These are phyloP conservation scores for Scaptomyza reducta DNA, from an alignment of 2,888 invertebrate species.

Conservation along the genomic window DNA sequence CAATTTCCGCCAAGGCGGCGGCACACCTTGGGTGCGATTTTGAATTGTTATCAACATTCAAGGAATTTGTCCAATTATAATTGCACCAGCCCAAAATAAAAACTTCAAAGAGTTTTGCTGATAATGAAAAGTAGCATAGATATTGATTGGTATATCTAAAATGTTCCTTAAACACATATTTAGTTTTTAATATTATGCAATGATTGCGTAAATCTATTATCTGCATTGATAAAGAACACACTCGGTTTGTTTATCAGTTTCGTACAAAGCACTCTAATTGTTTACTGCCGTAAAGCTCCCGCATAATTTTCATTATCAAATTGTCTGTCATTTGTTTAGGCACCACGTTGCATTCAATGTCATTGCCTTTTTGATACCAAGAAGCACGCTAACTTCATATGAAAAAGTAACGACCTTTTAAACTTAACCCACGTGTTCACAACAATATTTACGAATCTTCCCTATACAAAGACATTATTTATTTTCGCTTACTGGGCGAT, in stretches of 20 bases:
- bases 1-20: conserved; percentile 50
- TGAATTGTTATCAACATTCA: conserved; percentile 7
- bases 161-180: not conserved
- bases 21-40: conserved; percentile 36
- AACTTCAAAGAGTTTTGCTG: conserved; percentile 15
- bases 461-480: not conserved
- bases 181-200: conserved; percentile 6
- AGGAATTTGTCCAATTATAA: conserved; percentile 11
- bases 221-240: conserved; percentile 18
- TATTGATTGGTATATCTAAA: conserved; percentile 9
- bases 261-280: conserved; percentile 17
- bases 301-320: conserved; percentile 23
- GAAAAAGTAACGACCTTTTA: not conserved
- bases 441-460: not conserved
- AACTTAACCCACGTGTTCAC: conserved; percentile 4
- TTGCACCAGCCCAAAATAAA: conserved; percentile 13
- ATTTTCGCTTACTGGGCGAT: not conserved
- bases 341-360: conserved; percentile 6
- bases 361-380: conserved; percentile 1
- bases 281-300: conserved; percentile 19
- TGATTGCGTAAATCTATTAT: conserved; percentile 12
- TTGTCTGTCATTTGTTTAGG: not conserved
- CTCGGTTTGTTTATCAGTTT: conserved; percentile 28
- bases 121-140: not conserved
- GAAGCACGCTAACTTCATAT: conserved; percentile 4